Evolutionary conservation across 2,113 vertebrate species (phyloP), one percentile per base, ranked within the genome.

Genomic region (Heterotilapia buettikoferi): DNA sequence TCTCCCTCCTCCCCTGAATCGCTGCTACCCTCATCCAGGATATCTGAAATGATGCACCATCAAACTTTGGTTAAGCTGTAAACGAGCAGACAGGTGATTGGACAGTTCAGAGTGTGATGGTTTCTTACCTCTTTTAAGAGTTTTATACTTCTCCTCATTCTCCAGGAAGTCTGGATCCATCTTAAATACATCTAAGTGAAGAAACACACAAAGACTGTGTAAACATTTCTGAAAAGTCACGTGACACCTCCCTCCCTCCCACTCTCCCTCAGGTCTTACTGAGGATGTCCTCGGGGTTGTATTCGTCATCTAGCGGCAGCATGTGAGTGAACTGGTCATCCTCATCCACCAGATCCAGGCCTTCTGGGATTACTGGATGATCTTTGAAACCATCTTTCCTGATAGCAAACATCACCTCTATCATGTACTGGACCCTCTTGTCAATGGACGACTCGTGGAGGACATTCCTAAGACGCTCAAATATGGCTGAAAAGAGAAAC

Each of bases 361-460:
- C 99, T 1, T 98, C 98, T 7, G 96, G 95, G 88, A 99, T 95
- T 50, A 99, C 89, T 1, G 99, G 98, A 50, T 99, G 98, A 92
- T 99, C 99, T 93, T 99, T 99, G 93, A 99, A 99, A 66, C 98
- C 98, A 88, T 99, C 99, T 83, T 99, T 99, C 53, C 99, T 95
- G 83, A 99, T 99, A 79, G 99, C 99, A 90, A 99, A 99, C 98
- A 99, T 99, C 79, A 99, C 99, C 95, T 99, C 99, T 56, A 99
- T 99, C 99, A 99, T 99, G 95, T 99, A 99, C 92, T 99, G 99
- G 82, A 99, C 98, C 33, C 99, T 97, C 94, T 99, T 99, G 90
- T 99, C 99, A 3, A 99, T 98, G 95, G 99, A 96, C 3, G 99
- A 99, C 89, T 99, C 98, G 1, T 99, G 98, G 10, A 99, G 97